A percentile compares a stretch with the other conserved stretches of the same genome.
phyloP scores from a whole-genome alignment of 2,888 invertebrate genomes.

The Netelia virgata region DNA sequence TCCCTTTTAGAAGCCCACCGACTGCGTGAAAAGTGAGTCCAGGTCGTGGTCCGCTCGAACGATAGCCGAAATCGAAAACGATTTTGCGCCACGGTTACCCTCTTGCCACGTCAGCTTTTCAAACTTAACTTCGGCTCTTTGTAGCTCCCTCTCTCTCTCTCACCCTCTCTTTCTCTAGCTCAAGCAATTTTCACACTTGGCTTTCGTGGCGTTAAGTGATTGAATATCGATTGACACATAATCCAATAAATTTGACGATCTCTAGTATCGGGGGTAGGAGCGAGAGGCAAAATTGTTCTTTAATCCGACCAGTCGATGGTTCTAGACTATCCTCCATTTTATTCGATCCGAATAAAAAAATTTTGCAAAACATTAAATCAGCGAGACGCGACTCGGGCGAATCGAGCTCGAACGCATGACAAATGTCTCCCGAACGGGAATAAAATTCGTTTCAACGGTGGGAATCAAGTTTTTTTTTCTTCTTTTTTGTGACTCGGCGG shows the following conservation, averaged over 20 bases:
- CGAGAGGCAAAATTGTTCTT: not conserved
- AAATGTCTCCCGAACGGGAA: not conserved
- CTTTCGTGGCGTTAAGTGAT: slow-evolving; percentile 40
- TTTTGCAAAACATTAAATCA: too few species aligned
- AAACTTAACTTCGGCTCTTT: slow-evolving; percentile 15
- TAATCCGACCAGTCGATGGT: too few species aligned
- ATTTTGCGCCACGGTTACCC: slow-evolving; percentile 65
- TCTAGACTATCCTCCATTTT: too few species aligned
- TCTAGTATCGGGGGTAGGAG: not conserved
- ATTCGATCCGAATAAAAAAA: too few species aligned
- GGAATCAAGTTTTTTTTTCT: not conserved
- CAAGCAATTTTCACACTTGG: slow-evolving; percentile 36
- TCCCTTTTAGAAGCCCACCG: slow-evolving; percentile 18
- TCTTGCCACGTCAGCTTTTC: slow-evolving; percentile 61
- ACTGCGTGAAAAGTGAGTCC: slow-evolving; percentile 62
- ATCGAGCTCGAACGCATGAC: too few species aligned
- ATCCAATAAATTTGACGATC: slow-evolving; percentile 40
- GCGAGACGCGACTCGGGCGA: too few species aligned
- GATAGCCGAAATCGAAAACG: slow-evolving; percentile 69
- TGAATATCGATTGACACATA: slow-evolving; percentile 48
- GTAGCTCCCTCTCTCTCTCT: not conserved
- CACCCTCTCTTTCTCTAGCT: slow-evolving; percentile 14
- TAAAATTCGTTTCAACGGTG: slow-evolving; percentile 2
- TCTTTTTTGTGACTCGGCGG: not conserved
- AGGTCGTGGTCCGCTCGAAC: slow-evolving; percentile 57